These are phyloP conservation scores for Festucalex cinctus DNA, from an alignment of 2,113 vertebrate genomes.

Conservation along the genomic window DNA sequence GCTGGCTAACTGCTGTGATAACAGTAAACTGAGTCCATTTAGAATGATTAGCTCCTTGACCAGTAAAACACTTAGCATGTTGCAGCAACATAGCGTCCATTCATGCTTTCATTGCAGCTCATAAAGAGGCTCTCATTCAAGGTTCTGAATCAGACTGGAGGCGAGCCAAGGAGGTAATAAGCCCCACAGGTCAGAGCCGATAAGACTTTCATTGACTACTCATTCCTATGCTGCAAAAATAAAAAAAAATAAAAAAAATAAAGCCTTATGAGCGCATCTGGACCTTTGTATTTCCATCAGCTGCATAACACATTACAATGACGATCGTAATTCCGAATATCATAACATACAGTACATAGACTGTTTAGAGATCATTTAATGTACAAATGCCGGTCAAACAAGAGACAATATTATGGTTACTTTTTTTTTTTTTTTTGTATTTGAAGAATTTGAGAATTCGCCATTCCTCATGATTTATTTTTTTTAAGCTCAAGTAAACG, in stretches of 20 bases:
- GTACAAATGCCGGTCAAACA: neutral
- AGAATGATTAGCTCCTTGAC: slow-evolving; percentile 49
- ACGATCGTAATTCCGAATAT: too few relatives aligned
- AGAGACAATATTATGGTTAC: neutral
- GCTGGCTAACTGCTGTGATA: slow-evolving; percentile 36
- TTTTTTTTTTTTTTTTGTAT: too few relatives aligned
- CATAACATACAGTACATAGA: neutral
- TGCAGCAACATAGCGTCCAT: slow-evolving; percentile 22
- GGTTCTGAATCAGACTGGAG: slow-evolving; percentile 47
- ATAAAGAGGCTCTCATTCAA: slow-evolving; percentile 41
- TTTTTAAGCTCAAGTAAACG: neutral
- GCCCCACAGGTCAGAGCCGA: slow-evolving; percentile 39
- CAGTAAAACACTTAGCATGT: slow-evolving; percentile 32
- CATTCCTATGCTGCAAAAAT: slow-evolving; percentile 12
- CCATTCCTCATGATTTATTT: neutral
- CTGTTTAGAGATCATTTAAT: neutral
- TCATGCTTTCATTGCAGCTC: slow-evolving; percentile 37
- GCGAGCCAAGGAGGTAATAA: slow-evolving; percentile 35
- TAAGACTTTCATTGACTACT: slow-evolving; percentile 53
- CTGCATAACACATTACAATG: neutral
- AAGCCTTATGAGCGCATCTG: slow-evolving; percentile 2
- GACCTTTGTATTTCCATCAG: neutral
- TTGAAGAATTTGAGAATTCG: neutral
- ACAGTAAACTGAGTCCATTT: slow-evolving; percentile 51
- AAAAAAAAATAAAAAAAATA: too few relatives aligned